Conservation (phyloP, 2,797 vertebrate species). For the Corythornis leucogaster region DNA sequence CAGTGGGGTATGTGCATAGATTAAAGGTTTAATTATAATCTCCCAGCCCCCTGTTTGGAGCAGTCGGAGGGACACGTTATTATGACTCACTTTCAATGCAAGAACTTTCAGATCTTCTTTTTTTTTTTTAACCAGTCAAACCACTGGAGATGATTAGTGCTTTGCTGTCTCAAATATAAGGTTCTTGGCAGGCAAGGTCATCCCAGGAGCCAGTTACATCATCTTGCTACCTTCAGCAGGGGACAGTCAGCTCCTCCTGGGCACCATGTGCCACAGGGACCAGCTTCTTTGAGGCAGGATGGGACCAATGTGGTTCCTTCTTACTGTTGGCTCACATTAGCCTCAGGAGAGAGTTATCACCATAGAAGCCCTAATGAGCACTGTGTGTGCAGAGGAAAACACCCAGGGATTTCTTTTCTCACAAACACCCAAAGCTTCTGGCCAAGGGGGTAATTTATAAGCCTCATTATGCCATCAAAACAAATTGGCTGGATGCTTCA, state of each 20-base stretch:
- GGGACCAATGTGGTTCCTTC: fast-evolving
- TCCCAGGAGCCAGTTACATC: not conserved
- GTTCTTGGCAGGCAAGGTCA: not conserved
- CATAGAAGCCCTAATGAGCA: fast-evolving
- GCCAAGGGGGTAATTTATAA: not conserved
- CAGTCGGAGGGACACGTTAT: not conserved
- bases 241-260: not conserved
- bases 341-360: too few species aligned
- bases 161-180: not conserved
- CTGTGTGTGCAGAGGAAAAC: fast-evolving
- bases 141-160: not conserved
- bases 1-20: not conserved
- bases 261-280: fast-evolving
- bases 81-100: not conserved
- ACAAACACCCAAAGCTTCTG: not conserved
- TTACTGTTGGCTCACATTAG: fast-evolving
- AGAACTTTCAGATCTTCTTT: not conserved
- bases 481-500: not conserved
- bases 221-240: not conserved
- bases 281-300: not conserved
- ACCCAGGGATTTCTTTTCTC: not conserved
- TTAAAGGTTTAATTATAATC: not conserved
- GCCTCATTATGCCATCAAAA: not conserved
- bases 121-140: not conserved
- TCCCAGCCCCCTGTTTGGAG: not conserved